phyloP scores from a whole-genome alignment of 2,797 vertebrate species.

The Microchirus variegatus region DNA sequence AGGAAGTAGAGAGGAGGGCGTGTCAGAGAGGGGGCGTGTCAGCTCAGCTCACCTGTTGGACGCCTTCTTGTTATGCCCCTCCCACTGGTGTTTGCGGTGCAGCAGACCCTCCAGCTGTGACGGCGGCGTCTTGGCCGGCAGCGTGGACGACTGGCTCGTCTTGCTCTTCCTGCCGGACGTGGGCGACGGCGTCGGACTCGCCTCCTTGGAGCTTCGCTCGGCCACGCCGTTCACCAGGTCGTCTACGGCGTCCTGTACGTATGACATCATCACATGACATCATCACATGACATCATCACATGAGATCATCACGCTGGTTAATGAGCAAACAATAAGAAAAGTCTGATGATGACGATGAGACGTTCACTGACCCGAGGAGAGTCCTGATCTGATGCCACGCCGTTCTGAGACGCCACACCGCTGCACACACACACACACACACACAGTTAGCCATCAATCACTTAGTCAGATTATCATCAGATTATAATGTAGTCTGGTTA shows the following conservation, averaged over 20 bases:
- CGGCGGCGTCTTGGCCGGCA: conserved; percentile 84
- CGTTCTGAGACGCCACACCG: conserved; percentile 89
- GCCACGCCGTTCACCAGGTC: conserved; percentile 89
- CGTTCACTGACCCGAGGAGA: conserved; percentile 86
- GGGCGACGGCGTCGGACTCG: conserved; percentile 88
- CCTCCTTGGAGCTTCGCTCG: conserved; percentile 82
- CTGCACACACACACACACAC: conserved; percentile 62
- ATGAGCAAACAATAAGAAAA: neutral
- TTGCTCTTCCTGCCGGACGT: conserved; percentile 87
- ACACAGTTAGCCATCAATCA: neutral
- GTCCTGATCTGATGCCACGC: conserved; percentile 91
- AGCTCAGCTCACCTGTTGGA: conserved; percentile 88
- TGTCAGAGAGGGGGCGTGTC: too few relatives aligned
- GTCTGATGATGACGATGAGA: neutral
- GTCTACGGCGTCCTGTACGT: conserved; percentile 78
- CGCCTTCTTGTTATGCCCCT: conserved; percentile 96
- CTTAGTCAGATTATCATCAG: too few relatives aligned
- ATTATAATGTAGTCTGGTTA: too few relatives aligned
- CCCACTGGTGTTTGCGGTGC: conserved; percentile 96
- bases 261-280: too few relatives aligned
- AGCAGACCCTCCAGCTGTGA: conserved; percentile 91
- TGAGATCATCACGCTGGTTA: too few relatives aligned
- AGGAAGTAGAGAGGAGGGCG: neutral
- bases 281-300: too few relatives aligned
- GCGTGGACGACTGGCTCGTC: conserved; percentile 87